Evolutionary conservation across 2,797 vertebrate genomes (phyloP), one percentile per base, ranked within the genome.

Genomic region (Echiichthys vipera): DNA sequence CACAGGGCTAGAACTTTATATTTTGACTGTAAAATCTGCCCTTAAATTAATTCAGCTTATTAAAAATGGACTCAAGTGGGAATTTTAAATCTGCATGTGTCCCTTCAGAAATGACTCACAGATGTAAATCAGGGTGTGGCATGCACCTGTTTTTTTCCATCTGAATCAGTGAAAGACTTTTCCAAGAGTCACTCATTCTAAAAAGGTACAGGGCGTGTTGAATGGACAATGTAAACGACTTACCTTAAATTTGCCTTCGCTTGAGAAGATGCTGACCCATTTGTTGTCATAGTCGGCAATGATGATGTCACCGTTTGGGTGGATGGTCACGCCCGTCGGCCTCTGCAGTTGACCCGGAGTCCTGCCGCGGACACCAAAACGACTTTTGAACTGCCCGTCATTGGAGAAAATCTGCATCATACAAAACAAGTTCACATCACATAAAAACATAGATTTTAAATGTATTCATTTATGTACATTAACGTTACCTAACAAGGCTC

Each of bases 271-370:
- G 97, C 98, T 99, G 92, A 99, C 96, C 98, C 98, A 99, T 77
- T 99, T 99, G 87, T 99, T 99, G 90, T 99, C 98, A 6, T 99
- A 99, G 88, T 99, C 98, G 1, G 98, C 98, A 18, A 98, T 97
- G 86, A 99, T 98, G 78, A 99, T 97, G 91, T 99, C 98, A 62
- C 97, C 96, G 17, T 94, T 97, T 32, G 98, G 97, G 81, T 99
- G 98, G 49, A 98, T 94, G 0, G 98, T 97, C n/a, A 99, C 97
- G 3, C 98, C 98, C 0, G 98, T 99, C 17, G 98, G 98, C 40
- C 98, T 87, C 87, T 99, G 98, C 75, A 99, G 86, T 81, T 99
- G 97, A 75, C 98, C 98, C 0, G 98, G 98, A 59, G 97, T 96
- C 56, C 98, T 93, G 39, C 98, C 98, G 47, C 98, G 95, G 47